phyloP scores from a whole-genome alignment of 2,797 vertebrate genomes.

The Phalloptychus januarius region DNA sequence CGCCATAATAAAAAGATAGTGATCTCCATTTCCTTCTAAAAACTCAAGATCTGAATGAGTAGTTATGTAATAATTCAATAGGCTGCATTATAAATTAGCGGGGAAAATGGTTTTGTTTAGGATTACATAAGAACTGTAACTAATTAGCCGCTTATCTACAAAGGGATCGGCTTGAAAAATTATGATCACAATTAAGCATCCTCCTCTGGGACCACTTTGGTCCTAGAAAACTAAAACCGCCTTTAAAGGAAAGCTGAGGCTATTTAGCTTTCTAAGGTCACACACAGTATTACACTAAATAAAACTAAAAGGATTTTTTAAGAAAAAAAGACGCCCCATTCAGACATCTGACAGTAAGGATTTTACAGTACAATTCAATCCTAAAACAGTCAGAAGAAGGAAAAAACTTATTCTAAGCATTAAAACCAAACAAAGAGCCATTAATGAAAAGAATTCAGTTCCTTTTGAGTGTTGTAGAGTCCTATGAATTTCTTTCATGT shows the following conservation, averaged over 20 bases:
- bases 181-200: background rate
- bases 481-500: background rate
- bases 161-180: background rate
- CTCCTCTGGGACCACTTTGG: background rate
- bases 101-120: background rate
- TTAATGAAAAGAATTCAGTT: constrained; percentile 75
- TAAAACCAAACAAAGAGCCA: constrained; percentile 65
- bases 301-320: constrained; percentile 44
- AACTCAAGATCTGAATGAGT: background rate
- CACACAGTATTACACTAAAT: constrained; percentile 57
- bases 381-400: constrained; percentile 3
- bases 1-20: background rate
- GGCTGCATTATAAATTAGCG: background rate
- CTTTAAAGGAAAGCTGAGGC: constrained; percentile 45
- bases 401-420: constrained; percentile 72
- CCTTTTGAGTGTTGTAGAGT: constrained; percentile 67
- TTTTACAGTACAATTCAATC: constrained; percentile 4
- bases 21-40: constrained; percentile 1
- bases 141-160: background rate
- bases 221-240: constrained; percentile 58
- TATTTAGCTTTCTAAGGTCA: constrained; percentile 47
- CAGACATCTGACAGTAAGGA: constrained; percentile 58
- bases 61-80: constrained; percentile 6
- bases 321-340: constrained; percentile 50
- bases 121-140: constrained; percentile 1